phyloP scores from a whole-genome alignment of 2,797 vertebrate species.

The Gambusia yucatana region DNA sequence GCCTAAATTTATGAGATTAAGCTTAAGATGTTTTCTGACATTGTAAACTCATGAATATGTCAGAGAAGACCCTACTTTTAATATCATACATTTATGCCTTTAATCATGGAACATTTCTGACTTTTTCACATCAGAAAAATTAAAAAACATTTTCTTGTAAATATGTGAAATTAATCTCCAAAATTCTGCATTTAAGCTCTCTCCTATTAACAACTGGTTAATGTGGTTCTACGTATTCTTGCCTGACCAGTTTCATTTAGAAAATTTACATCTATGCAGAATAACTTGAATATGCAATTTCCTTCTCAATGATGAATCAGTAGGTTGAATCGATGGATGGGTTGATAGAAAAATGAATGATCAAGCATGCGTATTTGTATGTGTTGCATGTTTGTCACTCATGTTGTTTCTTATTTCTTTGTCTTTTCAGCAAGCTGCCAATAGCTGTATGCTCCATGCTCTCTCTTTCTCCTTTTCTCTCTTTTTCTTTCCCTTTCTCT shows the following conservation, averaged over 20 bases:
- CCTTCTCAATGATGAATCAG: not conserved
- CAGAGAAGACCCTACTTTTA: not conserved
- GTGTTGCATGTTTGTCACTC: constrained; percentile 26
- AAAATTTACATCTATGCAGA: not conserved
- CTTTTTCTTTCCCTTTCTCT: not conserved
- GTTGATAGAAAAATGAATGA: not conserved
- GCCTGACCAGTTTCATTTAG: not conserved
- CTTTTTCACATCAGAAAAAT: not conserved
- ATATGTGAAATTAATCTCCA: not conserved
- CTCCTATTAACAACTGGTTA: not conserved
- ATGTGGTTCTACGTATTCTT: not conserved
- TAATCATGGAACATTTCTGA: not conserved
- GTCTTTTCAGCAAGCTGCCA: constrained; percentile 39
- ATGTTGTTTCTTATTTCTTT: constrained; percentile 40
- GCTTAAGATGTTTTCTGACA: not conserved
- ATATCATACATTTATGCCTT: not conserved
- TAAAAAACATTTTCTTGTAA: not conserved
- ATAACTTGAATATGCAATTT: too few relatives aligned
- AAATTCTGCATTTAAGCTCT: not conserved
- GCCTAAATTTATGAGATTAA: not conserved
- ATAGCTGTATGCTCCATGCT: constrained; percentile 18
- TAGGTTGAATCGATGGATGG: not conserved
- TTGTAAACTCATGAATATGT: not conserved
- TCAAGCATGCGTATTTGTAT: constrained; percentile 18
- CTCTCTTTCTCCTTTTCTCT: not conserved